A percentile compares a stretch with the other conserved stretches of the same genome.
Conservation (phyloP, 2,888 invertebrate genomes). For the Ochropleura leucogaster region DNA sequence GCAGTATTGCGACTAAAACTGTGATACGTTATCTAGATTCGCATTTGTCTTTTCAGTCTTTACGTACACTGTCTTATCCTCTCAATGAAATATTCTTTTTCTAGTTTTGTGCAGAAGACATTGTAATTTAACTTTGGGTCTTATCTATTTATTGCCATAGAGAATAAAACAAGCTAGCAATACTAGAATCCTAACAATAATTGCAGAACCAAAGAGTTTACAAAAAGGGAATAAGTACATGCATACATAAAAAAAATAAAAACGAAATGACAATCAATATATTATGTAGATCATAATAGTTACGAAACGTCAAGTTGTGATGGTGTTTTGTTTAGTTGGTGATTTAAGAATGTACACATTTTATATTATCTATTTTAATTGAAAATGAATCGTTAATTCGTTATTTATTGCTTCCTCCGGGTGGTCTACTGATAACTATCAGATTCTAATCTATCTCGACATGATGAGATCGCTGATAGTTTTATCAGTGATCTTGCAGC, state of each 20-base stretch:
- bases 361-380: too few relatives aligned
- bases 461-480: neutral
- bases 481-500: neutral
- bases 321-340: too few relatives aligned
- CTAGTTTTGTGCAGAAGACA: neutral
- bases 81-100: neutral
- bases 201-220: too few relatives aligned
- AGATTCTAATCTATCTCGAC: neutral
- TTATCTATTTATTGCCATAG: neutral
- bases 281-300: too few relatives aligned
- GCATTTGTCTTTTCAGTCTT: constrained; percentile 1
- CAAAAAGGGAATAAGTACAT: too few relatives aligned
- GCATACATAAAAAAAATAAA: too few relatives aligned
- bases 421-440: neutral
- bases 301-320: too few relatives aligned
- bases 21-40: neutral
- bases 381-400: neutral
- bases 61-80: neutral
- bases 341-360: too few relatives aligned
- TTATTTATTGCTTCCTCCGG: neutral
- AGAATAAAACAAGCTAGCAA: neutral
- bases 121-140: neutral
- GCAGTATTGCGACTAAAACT: too few relatives aligned
- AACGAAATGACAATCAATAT: too few relatives aligned
- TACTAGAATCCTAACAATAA: too few relatives aligned